These are phyloP conservation scores for Polypterus bichir DNA, from an alignment of 2,113 vertebrate species.

Conservation along the genomic window DNA sequence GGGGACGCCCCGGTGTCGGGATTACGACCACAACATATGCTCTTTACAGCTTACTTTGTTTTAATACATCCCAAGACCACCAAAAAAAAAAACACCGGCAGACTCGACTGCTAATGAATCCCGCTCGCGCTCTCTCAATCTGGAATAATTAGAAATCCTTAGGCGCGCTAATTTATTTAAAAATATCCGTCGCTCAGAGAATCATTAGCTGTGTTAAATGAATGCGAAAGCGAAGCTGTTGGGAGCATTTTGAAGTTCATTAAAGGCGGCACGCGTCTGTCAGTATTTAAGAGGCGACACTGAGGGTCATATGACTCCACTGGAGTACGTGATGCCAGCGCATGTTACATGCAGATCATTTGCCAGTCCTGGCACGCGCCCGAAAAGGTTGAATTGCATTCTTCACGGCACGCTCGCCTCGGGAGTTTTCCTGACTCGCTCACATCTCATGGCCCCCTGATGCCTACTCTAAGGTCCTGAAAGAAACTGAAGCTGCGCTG, in stretches of 20 bases:
- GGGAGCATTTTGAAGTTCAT: constrained; percentile 62
- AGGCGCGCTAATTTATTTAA: constrained; percentile 72
- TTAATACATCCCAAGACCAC: constrained; percentile 45
- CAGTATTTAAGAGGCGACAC: constrained; percentile 50
- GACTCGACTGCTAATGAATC: constrained; percentile 72
- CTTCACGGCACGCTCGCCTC: too few relatives aligned
- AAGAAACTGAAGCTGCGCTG: too few relatives aligned
- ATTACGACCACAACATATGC: constrained; percentile 63
- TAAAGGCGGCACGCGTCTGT: constrained; percentile 48
- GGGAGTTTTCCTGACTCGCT: too few relatives aligned
- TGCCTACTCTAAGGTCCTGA: too few relatives aligned
- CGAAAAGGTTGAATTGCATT: too few relatives aligned
- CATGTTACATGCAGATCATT: too few relatives aligned
- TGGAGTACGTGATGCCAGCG: not conserved
- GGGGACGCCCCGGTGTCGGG: constrained; percentile 62
- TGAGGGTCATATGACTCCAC: constrained; percentile 30
- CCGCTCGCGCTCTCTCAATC: constrained; percentile 44
- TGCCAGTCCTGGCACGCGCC: too few relatives aligned
- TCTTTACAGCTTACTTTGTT: constrained; percentile 54
- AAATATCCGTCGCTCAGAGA: constrained; percentile 57
- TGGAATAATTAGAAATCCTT: constrained; percentile 75
- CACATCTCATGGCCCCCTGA: too few relatives aligned
- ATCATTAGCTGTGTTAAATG: constrained; percentile 77
- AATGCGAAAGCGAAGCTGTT: constrained; percentile 70
- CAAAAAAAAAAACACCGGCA: constrained; percentile 47